Percentiles rank a stretch among this genome's conserved stretches.
These are phyloP conservation scores for Ganaspis sp. DNA, from an alignment of 1,140 invertebrate genomes.

Conservation along the genomic window DNA sequence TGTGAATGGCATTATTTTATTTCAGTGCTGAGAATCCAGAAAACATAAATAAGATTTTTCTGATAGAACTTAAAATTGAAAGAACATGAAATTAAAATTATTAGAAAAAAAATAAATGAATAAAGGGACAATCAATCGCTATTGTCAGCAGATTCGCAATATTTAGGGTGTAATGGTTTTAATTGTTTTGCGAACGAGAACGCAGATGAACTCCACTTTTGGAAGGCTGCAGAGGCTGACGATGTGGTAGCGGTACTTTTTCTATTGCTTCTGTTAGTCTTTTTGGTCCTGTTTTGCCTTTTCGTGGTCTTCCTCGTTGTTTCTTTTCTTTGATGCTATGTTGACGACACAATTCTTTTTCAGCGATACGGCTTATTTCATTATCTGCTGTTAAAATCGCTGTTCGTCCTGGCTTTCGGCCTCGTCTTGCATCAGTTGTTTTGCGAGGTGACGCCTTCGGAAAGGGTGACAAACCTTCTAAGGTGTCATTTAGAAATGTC, in stretches of 20 bases:
- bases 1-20: no score
- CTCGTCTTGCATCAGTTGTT: background rate
- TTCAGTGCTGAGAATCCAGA: no score
- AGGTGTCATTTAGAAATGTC: background rate
- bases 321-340: background rate
- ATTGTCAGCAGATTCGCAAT: no score
- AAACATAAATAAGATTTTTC: no score
- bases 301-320: conserved; percentile 9
- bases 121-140: background rate
- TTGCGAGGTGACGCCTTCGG: background rate
- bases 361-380: background rate
- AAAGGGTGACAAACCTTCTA: background rate
- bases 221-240: no score
- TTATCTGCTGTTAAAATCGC: background rate
- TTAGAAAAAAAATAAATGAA: background rate
- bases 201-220: no score
- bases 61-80: no score
- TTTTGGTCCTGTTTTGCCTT: conserved; percentile 27
- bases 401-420: background rate
- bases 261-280: conserved; percentile 2
- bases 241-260: background rate
- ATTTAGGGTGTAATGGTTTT: no score
- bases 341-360: background rate
- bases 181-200: no score
- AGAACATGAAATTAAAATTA: no score